Base-by-base conservation (phyloP, 2,888 invertebrate species). In the Drosophila borborema region DNA sequence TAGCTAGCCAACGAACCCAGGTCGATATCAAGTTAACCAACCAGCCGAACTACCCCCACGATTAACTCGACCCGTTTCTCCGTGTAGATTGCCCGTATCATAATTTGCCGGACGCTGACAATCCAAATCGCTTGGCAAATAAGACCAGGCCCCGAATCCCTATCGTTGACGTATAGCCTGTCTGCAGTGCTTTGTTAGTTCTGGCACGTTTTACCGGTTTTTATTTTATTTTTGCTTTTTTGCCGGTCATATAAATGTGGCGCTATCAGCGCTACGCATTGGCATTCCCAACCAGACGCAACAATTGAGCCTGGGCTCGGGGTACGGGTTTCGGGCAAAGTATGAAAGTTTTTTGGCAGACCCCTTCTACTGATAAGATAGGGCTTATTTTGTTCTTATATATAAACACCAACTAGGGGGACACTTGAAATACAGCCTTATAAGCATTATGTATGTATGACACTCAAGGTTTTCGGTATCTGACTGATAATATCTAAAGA, bases 181-280 rank as follows among this genome's bases (percentile, higher is more conserved):
- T 41, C n/a, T 38, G 43, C 43, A 31, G 43, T 48, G 65, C 49
- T 60, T 75, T 56, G 51, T 38, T 58, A 63, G 48, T 64, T 59
- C 59, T 68, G 82, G 72, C 80, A 80, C 82, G 79, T 81, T 78
- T 71, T 53, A 67, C 65, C 70, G 70, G 67, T 56, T 28, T 48
- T 28, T 16, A 6, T 28, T n/a, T n/a, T 49, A 0, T 51, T 34
- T 34, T 40, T 40, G 1, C 3, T 49, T 18, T 38, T 79, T 75
- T 61, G 61, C 49, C 48, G 40, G 51, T 23, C 48, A 43, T 63
- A 58, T 40, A 58, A 14, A 58, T 54, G 38, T 16, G 58, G 54
- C 54, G 54, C 55, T 79, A 77, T 77, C 77, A 70, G 67, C 36
- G 56, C 53, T 48, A 43, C 45, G 20, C 62, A 40, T 40, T 49